Percentiles rank a stretch among this genome's conserved stretches.
phyloP scores from a whole-genome alignment of 2,888 invertebrate species.

The Cosmopolites sordidus region DNA sequence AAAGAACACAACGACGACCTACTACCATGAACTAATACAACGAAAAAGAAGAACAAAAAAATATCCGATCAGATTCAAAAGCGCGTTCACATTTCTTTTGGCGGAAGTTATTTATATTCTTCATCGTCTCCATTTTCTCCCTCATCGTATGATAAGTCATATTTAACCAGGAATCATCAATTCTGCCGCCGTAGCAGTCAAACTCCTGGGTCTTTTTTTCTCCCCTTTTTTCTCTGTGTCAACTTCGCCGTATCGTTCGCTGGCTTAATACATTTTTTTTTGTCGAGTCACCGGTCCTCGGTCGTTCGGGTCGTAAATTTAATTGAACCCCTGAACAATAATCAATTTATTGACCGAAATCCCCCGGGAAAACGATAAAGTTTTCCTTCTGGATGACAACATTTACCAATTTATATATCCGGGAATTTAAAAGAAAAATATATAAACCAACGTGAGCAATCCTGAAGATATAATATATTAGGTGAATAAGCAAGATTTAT shows the following conservation, averaged over 20 bases:
- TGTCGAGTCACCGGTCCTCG: constrained; percentile 1
- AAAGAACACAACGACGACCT: too few species aligned
- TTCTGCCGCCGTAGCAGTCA: neutral
- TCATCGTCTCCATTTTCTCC: neutral
- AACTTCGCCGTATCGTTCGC: too few species aligned
- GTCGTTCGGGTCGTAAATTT: constrained; percentile 7
- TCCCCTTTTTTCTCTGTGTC: neutral
- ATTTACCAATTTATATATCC: too few species aligned
- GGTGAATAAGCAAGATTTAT: too few species aligned
- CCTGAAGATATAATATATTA: too few species aligned
- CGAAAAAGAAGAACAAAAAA: too few species aligned
- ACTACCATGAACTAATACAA: too few species aligned
- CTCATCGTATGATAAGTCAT: neutral
- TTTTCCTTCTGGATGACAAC: neutral
- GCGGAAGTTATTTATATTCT: too few species aligned
- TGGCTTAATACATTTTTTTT: neutral
- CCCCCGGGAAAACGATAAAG: neutral
- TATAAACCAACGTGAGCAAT: too few species aligned
- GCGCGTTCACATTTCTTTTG: too few species aligned
- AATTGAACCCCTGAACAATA: constrained; percentile 13
- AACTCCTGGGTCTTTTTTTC: neutral
- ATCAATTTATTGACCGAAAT: constrained; percentile 10
- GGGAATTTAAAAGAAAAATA: too few species aligned
- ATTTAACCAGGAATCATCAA: neutral
- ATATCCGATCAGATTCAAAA: too few species aligned